phyloP scores from a whole-genome alignment of 2,797 vertebrate genomes.

The Coracias cyanogaster region DNA sequence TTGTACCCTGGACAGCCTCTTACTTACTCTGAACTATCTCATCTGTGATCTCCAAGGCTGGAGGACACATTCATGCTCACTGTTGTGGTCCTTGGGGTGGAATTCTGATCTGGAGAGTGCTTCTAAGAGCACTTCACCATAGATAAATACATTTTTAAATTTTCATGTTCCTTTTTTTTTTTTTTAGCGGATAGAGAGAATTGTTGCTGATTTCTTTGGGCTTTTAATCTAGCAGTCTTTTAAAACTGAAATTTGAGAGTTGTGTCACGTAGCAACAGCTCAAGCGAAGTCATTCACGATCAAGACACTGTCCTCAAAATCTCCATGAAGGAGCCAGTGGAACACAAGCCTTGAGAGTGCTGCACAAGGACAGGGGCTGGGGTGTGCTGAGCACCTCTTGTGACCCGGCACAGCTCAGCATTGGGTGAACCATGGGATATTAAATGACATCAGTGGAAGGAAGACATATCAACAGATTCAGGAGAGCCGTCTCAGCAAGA shows the following conservation, averaged over 20 bases:
- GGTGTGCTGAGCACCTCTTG: neutral
- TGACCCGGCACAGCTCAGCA: neutral
- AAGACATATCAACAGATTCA: neutral
- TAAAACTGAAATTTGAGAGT: neutral
- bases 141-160: neutral
- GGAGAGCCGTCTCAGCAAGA: neutral
- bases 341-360: neutral
- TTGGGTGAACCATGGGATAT: too few relatives aligned
- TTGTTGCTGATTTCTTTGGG: neutral
- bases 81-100: accelerated
- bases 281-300: accelerated
- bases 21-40: neutral
- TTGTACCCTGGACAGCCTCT: neutral
- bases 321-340: neutral
- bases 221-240: neutral
- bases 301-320: accelerated
- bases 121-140: neutral
- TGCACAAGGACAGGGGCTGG: neutral
- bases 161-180: neutral
- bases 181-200: neutral
- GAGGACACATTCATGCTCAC: accelerated
- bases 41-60: neutral
- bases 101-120: neutral
- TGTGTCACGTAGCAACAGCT: neutral
- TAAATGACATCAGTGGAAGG: neutral